Evolutionary conservation across 2,113 vertebrate species (phyloP).

Genomic region (Zosterops borbonicus): DNA sequence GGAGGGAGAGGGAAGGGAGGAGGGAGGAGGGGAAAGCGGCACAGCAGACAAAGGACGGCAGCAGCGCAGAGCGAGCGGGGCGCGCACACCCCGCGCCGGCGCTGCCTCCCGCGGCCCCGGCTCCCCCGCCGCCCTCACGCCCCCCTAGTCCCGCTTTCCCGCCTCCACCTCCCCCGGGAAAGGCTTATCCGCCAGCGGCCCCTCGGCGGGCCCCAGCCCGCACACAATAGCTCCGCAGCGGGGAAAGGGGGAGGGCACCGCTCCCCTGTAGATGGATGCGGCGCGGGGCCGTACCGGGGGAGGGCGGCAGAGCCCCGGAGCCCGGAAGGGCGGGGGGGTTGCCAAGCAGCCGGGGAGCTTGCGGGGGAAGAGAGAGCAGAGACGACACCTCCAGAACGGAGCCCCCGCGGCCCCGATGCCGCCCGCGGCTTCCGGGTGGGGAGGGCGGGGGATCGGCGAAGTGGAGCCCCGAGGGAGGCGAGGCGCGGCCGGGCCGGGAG

Average conservation of each 20-base stretch:
- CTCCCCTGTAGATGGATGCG: neutral
- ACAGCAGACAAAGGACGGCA: conserved; percentile 59
- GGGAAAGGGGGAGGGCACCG: neutral
- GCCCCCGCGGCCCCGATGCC: neutral
- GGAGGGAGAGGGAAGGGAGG: conserved; percentile 17
- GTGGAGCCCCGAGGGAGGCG: neutral
- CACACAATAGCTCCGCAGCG: conserved; percentile 1
- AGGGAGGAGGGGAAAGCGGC: neutral
- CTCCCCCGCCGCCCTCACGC: neutral
- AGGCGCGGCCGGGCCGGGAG: neutral
- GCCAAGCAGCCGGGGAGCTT: neutral
- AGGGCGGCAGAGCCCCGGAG: neutral
- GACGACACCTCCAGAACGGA: neutral
- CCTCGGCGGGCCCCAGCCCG: neutral
- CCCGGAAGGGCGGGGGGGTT: neutral
- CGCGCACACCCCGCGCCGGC: neutral
- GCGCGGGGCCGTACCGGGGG: neutral
- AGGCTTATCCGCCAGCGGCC: neutral
- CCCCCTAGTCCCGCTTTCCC: neutral
- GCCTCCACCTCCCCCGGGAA: neutral
- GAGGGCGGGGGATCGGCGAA: neutral
- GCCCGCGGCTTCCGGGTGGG: neutral
- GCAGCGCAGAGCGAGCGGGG: neutral
- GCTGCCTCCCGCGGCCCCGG: neutral
- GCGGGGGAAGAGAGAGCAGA: neutral